Percentiles rank a stretch among this genome's conserved stretches.
Conservation (phyloP, 2,113 vertebrate species). For the Parus major region DNA sequence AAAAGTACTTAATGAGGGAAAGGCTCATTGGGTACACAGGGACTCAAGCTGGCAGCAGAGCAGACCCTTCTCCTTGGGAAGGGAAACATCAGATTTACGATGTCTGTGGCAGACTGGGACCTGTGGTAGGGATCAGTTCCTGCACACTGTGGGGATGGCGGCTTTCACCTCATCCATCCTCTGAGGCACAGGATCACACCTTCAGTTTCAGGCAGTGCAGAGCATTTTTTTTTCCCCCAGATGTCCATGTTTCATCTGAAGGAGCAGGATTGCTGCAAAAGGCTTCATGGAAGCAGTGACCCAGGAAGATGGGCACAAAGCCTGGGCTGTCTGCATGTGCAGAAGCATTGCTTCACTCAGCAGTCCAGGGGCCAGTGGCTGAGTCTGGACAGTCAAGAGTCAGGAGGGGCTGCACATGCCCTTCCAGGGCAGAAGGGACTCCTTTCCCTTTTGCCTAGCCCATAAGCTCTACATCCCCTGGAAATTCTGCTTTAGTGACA, state of each 20-base stretch:
- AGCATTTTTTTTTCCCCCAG: background rate
- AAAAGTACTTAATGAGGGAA: background rate
- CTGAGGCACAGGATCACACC: fast-evolving
- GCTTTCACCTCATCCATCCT: background rate
- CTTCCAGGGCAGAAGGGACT: background rate
- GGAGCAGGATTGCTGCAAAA: background rate
- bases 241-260: background rate
- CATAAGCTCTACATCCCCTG: background rate
- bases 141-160: fast-evolving
- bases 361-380: background rate
- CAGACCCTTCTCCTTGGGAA: background rate
- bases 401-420: background rate
- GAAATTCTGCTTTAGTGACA: background rate
- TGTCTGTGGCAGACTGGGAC: background rate
- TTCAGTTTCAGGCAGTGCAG: background rate
- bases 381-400: background rate
- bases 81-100: background rate
- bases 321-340: background rate
- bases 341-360: background rate
- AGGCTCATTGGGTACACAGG: background rate
- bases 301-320: background rate
- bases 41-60: background rate
- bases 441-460: background rate
- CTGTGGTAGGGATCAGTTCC: background rate
- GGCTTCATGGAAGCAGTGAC: background rate